Evolutionary conservation across 2,113 vertebrate genomes (phyloP).

Genomic region (Alligator mississippiensis): DNA sequence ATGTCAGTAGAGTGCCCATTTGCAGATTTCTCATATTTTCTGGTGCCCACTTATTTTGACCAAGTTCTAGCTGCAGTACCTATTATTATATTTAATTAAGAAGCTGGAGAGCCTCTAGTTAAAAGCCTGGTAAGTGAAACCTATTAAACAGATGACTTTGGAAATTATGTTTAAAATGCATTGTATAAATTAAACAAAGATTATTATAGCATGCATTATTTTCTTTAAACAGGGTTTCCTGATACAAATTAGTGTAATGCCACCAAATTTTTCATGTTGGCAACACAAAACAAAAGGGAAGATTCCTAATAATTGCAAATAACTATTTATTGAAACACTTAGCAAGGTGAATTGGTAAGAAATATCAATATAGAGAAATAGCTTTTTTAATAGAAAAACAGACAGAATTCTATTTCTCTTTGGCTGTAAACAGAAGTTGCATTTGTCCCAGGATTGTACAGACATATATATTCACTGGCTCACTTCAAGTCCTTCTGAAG

Average conservation of each 20-base stretch:
- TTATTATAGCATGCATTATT: background rate
- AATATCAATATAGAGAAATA: too few relatives aligned
- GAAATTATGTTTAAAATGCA: slow-evolving; percentile 26
- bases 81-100: background rate
- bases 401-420: too few relatives aligned
- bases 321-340: background rate
- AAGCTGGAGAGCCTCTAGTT: background rate
- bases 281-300: background rate
- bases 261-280: background rate
- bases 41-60: background rate
- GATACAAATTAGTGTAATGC: background rate
- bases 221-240: background rate
- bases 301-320: background rate
- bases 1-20: background rate
- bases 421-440: too few relatives aligned
- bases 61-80: background rate
- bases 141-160: background rate
- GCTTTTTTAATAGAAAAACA: too few relatives aligned
- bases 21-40: background rate
- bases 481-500: too few relatives aligned
- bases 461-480: too few relatives aligned
- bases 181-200: background rate
- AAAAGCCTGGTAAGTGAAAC: slow-evolving; percentile 4
- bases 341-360: background rate
- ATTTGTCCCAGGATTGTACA: too few relatives aligned